These are phyloP conservation scores for Plemyria rubiginata DNA, from an alignment of 2,888 invertebrate genomes.

Conservation along the genomic window DNA sequence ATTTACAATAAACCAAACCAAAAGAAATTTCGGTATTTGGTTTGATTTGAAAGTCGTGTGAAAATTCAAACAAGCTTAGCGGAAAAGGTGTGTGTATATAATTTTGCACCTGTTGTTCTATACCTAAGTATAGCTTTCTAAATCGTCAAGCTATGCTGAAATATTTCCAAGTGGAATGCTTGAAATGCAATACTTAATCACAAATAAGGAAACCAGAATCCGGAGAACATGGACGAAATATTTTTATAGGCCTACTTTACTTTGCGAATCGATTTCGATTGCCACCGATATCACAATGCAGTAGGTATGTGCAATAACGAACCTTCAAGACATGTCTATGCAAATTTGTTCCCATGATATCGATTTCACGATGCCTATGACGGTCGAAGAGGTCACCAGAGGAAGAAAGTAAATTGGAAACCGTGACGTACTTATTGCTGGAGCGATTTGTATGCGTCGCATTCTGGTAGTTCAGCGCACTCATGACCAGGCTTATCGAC, in stretches of 20 bases:
- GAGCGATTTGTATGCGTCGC: conserved; percentile 75
- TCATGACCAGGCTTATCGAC: conserved; percentile 40
- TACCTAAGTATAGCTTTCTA: too few species aligned
- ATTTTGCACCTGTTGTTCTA: too few species aligned
- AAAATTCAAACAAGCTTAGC: too few species aligned
- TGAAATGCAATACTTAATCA: conserved; percentile 16
- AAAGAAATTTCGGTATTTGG: too few species aligned
- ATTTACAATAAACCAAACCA: too few species aligned
- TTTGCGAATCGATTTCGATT: conserved; percentile 26
- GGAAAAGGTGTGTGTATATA: too few species aligned
- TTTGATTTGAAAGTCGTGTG: too few species aligned
- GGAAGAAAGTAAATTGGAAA: conserved; percentile 76
- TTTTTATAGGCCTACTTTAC: conserved; percentile 25
- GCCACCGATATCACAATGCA: conserved; percentile 24
- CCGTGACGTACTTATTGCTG: conserved; percentile 64
- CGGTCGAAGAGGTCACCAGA: conserved; percentile 62
- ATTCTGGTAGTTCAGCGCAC: conserved; percentile 57
- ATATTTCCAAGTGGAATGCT: too few species aligned
- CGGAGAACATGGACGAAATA: conserved; percentile 20
- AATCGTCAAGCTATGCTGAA: too few species aligned
- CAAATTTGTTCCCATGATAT: conserved; percentile 64
- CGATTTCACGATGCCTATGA: conserved; percentile 61
- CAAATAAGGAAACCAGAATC: conserved; percentile 38
- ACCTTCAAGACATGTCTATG: conserved; percentile 48
- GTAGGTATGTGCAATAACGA: conserved; percentile 26